Base-by-base conservation (phyloP, 2,797 vertebrate genomes). In the Microctenopoma lineatum region DNA sequence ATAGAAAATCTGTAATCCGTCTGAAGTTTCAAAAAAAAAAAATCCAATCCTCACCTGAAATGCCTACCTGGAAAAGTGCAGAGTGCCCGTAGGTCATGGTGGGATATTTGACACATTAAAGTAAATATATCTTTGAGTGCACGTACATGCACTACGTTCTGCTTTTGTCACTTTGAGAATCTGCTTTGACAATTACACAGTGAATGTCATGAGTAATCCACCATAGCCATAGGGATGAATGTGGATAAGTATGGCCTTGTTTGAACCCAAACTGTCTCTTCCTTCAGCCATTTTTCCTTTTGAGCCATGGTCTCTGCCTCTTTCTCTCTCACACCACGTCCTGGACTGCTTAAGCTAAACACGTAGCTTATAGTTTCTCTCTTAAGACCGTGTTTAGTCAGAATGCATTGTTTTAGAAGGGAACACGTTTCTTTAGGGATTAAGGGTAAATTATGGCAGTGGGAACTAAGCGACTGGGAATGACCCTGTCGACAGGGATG, bases 401-500 rank as follows among this genome's bases (percentile, higher is more conserved):
- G 46, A 65, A 27, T 66, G 38, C 5, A 50, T 75, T 71, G 44
- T 79, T 66, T 71, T 62, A 45, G 8, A 38, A 13, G 18, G 69
- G 45, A 32, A 21, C 58, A 71, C 59, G 8, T 7, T 59, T 71
- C 76, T 74, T 72, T 27, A 62, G 73, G 83, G 80, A 86, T 87
- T 63, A 78, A 72, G 38, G 89, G 66, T 88, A 83, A 86, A 87
- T 80, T 59, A 87, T 69, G 56, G 62, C 29, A 56, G 57, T 79
- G 81, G 83, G 85, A 89, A 74, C 62, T 56, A 62, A 84, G 80
- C 80, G 80, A 70, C 75, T 78, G 80, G 78, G 85, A 87, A 81
- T 81, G 63, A 79, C 81, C 83, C 80, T 77, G 73, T 79, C 64
- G 61, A 78, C 52, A 58, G 66, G 77, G 77, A 71, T 81, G 78